Base-by-base conservation (phyloP, 2,797 vertebrate species). In the Chloroceryle inda region DNA sequence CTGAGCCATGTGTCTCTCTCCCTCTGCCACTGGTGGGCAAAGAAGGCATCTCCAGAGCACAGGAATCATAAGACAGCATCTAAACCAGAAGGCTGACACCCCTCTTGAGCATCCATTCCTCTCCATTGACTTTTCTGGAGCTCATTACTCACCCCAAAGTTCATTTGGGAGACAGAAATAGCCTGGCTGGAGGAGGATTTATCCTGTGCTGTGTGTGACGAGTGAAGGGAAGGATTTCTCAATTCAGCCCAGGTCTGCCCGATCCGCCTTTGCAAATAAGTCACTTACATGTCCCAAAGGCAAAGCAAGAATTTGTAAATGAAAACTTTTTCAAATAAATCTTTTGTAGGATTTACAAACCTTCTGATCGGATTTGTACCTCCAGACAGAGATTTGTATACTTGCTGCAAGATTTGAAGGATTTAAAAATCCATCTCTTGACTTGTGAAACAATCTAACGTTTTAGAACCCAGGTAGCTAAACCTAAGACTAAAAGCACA, bases 261-360 rank as follows among this genome's bases (percentile, higher is more conserved):
- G 96, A 94, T 97, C 92, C 81, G 89, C 73, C 95, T 91, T 94
- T 84, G 82, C 91, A 80, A 88, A 59, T 85, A 92, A 97, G 92
- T 96, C 94, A 88, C 91, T 97, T 94, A 90, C 89, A 38, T 1
- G 6, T 94, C 93, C 97, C 93, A 58, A 84, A 95, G 94, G 94
- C 92, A 94, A 92, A 95, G 93, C 72, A 76, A 75, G 95, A 94
- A 92, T 90, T 97, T 95, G 85, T 94, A 97, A 97, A 97, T 93
- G 94, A 93, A 97, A 95, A 96, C 89, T 93, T 97, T 93, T 59
- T 66, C 87, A 86, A 78, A 82, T 84, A 94, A 89, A 86, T 96
- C 96, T 97, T 95, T 95, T 97, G 94, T 97, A 86, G 95, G 94
- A 92, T 96, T 97, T 97, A 79, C 88, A 85, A 96, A 92, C 94